Percentiles rank a stretch among this genome's conserved stretches.
These are phyloP conservation scores for Drosophila tripunctata DNA, from an alignment of 2,888 invertebrate species.

Conservation along the genomic window DNA sequence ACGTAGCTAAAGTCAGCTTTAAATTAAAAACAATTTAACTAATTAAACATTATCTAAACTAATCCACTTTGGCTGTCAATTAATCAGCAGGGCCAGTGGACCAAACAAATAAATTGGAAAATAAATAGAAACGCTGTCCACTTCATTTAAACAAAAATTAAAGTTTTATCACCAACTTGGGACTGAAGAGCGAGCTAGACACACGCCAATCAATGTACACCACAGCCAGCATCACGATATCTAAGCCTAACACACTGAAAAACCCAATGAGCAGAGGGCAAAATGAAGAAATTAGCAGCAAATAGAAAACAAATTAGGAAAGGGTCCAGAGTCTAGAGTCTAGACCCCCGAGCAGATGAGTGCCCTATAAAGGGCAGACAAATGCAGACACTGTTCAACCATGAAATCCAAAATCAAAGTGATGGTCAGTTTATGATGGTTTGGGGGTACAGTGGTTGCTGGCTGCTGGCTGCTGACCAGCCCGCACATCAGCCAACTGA, in stretches of 20 bases:
- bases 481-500: slow-evolving; percentile 50
- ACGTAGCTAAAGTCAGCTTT: not conserved
- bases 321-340: slow-evolving; percentile 45
- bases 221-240: slow-evolving; percentile 65
- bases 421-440: slow-evolving; percentile 79
- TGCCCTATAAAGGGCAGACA: slow-evolving; percentile 50
- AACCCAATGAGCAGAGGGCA: slow-evolving; percentile 48
- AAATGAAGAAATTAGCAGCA: slow-evolving; percentile 79
- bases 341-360: not conserved
- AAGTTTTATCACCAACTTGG: slow-evolving; percentile 76
- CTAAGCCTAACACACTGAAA: slow-evolving; percentile 48
- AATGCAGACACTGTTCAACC: slow-evolving; percentile 33
- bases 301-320: slow-evolving; percentile 80
- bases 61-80: slow-evolving; percentile 51
- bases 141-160: slow-evolving; percentile 65
- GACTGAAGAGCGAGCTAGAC: slow-evolving; percentile 26
- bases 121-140: slow-evolving; percentile 52
- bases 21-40: slow-evolving; percentile 33
- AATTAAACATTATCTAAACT: slow-evolving; percentile 61
- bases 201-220: slow-evolving; percentile 42
- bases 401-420: slow-evolving; percentile 71
- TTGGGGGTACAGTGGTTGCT: slow-evolving; percentile 8
- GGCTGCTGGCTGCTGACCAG: slow-evolving; percentile 1
- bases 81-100: slow-evolving; percentile 22
- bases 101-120: slow-evolving; percentile 15